Evolutionary conservation across 2,113 vertebrate species (phyloP), one percentile per base, ranked within the genome.

Genomic region (Myxocyprinus asiaticus): DNA sequence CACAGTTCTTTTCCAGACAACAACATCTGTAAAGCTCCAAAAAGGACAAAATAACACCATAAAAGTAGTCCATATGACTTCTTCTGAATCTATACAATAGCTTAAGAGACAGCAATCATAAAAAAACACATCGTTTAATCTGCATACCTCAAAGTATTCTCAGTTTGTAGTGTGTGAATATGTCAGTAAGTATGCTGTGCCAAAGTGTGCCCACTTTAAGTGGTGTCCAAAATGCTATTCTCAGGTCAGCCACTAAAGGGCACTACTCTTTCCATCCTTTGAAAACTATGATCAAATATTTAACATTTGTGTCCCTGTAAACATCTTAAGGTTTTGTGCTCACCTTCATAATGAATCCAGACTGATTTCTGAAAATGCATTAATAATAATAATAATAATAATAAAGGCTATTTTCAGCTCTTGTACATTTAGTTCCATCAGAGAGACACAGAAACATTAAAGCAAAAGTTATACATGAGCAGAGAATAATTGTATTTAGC

Each of bases 401-500:
- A 7, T 4, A 9, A 15, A 9, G 33, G 7, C 14, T 45, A 17
- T 45, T 72, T 59, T 7, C 6, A 15, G 11, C 33, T 50, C 58
- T 76, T 15, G 33, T 44, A 76, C 48, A 65, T 65, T 65, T 33
- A 74, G 58, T 63, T 17, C 11, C 14, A 50, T 53, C 12, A 9
- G 17, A 65, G 12, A 59, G 50, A 43, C 11, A 0, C 22, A 53
- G 50, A 43, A 9, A 1, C n/a, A 3, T 33, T n/a, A 14, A 4
- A 65, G 73, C 47, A 61, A 76, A 64, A 65, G 74, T 76, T 76
- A 76, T 44, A 66, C 48, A 55, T 0, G 59, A 64, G 61, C n/a
- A 42, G 51, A 51, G 48, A 66, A 55, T 53, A 65, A 76, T 76
- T 65, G 74, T 65, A 65, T 47, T 15, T 58, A 65, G 43, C 10